A percentile compares a stretch with the other conserved stretches of the same genome.
Conservation (phyloP, 1,140 invertebrate species). For the Lamellibrachia luymesi region DNA sequence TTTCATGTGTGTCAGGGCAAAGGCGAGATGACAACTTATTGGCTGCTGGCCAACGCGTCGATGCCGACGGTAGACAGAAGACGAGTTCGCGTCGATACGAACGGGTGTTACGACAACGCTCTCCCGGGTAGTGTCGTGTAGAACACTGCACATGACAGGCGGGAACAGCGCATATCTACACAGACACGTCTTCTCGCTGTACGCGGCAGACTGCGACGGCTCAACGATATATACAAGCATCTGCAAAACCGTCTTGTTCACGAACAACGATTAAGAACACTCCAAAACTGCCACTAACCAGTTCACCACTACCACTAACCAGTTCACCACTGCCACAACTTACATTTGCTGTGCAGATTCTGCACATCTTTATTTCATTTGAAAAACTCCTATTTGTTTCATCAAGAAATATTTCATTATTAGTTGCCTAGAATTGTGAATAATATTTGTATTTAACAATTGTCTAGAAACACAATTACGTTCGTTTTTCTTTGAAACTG, state of each 20-base stretch:
- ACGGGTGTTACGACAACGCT: neutral
- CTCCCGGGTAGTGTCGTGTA: neutral
- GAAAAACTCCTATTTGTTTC: too few species aligned
- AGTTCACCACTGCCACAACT: too few species aligned
- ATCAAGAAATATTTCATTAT: too few species aligned
- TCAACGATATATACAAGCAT: neutral
- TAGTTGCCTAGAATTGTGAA: too few species aligned
- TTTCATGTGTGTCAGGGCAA: slow-evolving; percentile 18
- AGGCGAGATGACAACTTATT: slow-evolving; percentile 19
- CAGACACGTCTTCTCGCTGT: neutral
- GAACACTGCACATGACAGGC: neutral
- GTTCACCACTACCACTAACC: too few species aligned
- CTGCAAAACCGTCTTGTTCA: neutral
- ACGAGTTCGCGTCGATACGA: neutral
- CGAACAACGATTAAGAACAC: neutral
- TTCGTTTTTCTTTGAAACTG: too few species aligned
- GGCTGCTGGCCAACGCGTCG: slow-evolving; percentile 8
- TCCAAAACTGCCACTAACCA: too few species aligned
- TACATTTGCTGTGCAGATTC: too few species aligned
- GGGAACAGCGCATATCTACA: neutral
- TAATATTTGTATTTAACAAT: too few species aligned
- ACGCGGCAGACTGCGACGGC: neutral
- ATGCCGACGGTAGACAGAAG: neutral
- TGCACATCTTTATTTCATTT: too few species aligned
- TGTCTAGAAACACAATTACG: too few species aligned